Base-by-base conservation (phyloP, 2,888 invertebrate genomes). In the Mesopsocus fuscifrons region DNA sequence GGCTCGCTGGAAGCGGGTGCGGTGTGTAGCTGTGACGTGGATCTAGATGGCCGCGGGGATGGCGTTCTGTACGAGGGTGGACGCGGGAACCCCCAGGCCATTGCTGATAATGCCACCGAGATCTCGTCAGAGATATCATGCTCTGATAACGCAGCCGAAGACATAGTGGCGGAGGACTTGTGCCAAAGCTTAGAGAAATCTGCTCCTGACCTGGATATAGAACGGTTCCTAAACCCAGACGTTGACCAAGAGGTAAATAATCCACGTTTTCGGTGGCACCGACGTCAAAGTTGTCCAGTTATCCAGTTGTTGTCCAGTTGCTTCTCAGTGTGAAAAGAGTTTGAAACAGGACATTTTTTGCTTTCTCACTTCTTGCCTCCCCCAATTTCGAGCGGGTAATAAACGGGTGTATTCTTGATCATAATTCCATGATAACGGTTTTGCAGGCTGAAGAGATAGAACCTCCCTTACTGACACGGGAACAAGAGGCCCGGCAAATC, bases 181-280 rank as follows among this genome's bases (percentile, higher is more conserved):
- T 26, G 26, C 11, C 8, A 26, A 26, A 6, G 26, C 8, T 11
- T 16, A 9, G 18, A 13, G 17, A 20, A 17, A 4, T 18, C 70
- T 55, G 68, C 65, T 44, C 68, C 66, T 48, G 60, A 61, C 6
- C 65, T 65, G 55, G 62, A 62, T 59, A 15, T 51, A 56, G 54
- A 64, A n/a, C n/a, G n/a, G n/a, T n/a, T n/a, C n/a, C n/a, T n/a
- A n/a, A n/a, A n/a, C n/a, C n/a, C n/a, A n/a, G n/a, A n/a, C n/a
- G n/a, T n/a, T n/a, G n/a, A n/a, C n/a, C n/a, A n/a, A n/a, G n/a
- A n/a, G n/a, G n/a, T n/a, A n/a, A n/a, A n/a, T n/a, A n/a, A n/a
- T n/a, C n/a, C n/a, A n/a, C n/a, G n/a, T n/a, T n/a, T n/a, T n/a
- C n/a, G n/a, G n/a, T n/a, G n/a, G n/a, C n/a, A n/a, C n/a, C n/a